Percentiles rank a stretch among this genome's conserved stretches.
phyloP scores from a whole-genome alignment of 2,797 vertebrate genomes.

The Danio albolineatus region DNA sequence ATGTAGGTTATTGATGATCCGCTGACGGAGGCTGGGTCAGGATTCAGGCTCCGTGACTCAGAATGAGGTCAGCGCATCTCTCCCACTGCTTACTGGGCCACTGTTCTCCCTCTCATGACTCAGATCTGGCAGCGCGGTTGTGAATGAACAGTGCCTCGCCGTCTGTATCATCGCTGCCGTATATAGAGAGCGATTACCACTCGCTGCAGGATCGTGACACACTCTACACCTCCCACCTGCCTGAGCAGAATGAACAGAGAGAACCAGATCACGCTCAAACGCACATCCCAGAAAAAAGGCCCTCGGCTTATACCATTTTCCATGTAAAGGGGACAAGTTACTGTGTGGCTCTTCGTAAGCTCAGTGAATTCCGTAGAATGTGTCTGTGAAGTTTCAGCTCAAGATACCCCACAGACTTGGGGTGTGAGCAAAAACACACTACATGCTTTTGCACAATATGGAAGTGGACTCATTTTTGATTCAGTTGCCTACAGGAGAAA shows the following conservation, averaged over 20 bases:
- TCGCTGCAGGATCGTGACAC: constrained; percentile 59
- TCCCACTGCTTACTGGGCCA: constrained; percentile 65
- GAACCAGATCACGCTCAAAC: constrained; percentile 27
- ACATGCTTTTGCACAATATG: no score
- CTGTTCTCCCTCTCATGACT: constrained; percentile 65
- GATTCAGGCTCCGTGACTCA: constrained; percentile 73
- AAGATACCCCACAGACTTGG: no score
- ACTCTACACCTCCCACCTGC: constrained; percentile 54
- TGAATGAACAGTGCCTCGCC: constrained; percentile 69
- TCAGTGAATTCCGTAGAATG: no score
- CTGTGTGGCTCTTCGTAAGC: no score
- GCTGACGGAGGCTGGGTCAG: constrained; percentile 58
- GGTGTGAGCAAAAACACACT: no score
- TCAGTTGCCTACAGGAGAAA: no score
- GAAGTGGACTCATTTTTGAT: no score
- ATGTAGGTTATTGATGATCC: constrained; percentile 45
- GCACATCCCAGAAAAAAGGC: constrained; percentile 27
- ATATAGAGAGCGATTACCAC: constrained; percentile 51
- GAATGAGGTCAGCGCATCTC: constrained; percentile 71
- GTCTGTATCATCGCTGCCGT: constrained; percentile 35
- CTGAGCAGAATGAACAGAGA: constrained; percentile 45
- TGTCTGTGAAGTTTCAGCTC: no score
- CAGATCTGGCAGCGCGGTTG: constrained; percentile 64
- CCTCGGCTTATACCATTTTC: not conserved
- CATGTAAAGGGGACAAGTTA: no score